Percentiles rank a stretch among this genome's conserved stretches.
Evolutionary conservation across 2,113 vertebrate species (phyloP).

Genomic region (Pavo muticus): DNA sequence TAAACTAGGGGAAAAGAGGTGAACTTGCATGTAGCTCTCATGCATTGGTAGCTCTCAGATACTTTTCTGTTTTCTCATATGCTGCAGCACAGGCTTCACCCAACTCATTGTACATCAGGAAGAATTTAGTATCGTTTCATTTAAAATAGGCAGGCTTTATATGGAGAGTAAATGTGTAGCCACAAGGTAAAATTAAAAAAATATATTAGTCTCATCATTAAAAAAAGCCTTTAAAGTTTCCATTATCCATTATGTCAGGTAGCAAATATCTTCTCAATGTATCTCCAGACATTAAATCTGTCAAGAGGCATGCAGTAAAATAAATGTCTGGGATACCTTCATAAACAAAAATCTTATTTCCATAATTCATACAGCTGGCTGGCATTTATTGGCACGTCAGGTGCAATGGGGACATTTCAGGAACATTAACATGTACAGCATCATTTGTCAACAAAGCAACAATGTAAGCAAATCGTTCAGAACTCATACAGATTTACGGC

Average conservation of each 20-base stretch:
- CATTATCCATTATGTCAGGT: conserved; percentile 89
- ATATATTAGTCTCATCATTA: conserved; percentile 79
- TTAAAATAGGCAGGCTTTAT: conserved; percentile 71
- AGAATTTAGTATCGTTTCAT: conserved; percentile 61
- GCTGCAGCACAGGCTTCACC: conserved; percentile 19
- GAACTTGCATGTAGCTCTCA: neutral
- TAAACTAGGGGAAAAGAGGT: neutral
- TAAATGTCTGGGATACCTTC: conserved; percentile 91
- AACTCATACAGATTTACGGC: conserved; percentile 91
- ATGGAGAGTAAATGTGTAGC: conserved; percentile 54
- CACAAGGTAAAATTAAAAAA: conserved; percentile 71
- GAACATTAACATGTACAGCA: conserved; percentile 92
- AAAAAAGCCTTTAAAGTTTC: conserved; percentile 82
- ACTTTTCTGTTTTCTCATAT: conserved; percentile 38
- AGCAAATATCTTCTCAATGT: conserved; percentile 88
- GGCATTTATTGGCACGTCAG: conserved; percentile 91
- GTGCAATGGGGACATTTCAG: conserved; percentile 90
- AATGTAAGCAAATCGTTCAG: conserved; percentile 92
- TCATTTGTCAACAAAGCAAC: conserved; percentile 92
- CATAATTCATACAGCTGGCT: conserved; percentile 93
- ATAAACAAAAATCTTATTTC: conserved; percentile 95
- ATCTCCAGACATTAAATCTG: conserved; percentile 89
- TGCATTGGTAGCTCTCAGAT: conserved; percentile 21
- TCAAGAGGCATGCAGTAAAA: conserved; percentile 88
- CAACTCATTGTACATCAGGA: conserved; percentile 60